These are phyloP conservation scores for Orientallactaga sibirica DNA, from an alignment of 2,797 vertebrate species.

Conservation along the genomic window DNA sequence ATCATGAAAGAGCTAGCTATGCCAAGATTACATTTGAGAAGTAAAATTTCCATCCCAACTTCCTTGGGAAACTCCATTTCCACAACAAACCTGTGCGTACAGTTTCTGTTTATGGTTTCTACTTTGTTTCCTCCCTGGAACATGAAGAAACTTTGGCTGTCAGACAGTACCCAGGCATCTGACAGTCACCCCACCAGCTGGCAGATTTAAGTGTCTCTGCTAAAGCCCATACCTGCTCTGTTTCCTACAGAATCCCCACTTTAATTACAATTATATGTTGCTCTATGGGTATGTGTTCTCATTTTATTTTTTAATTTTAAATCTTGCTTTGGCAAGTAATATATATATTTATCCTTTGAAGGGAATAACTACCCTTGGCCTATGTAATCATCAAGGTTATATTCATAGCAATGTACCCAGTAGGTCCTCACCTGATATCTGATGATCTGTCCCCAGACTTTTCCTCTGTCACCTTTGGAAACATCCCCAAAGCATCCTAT, in stretches of 20 bases:
- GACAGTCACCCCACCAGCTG: slow-evolving; percentile 68
- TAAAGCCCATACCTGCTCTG: slow-evolving; percentile 73
- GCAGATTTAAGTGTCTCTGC: slow-evolving; percentile 35
- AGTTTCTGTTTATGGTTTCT: slow-evolving; percentile 51
- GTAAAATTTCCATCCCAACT: neutral
- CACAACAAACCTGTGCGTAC: neutral
- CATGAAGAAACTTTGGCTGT: slow-evolving; percentile 27
- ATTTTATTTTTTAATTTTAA: slow-evolving; percentile 70
- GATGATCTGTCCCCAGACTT: neutral
- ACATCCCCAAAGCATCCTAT: neutral
- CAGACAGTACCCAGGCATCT: slow-evolving; percentile 41
- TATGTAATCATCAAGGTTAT: neutral
- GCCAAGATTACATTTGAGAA: neutral
- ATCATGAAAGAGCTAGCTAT: neutral
- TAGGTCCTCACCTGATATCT: neutral
- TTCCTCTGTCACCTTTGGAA: neutral
- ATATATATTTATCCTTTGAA: slow-evolving; percentile 34
- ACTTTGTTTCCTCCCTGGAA: slow-evolving; percentile 10
- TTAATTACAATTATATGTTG: slow-evolving; percentile 65
- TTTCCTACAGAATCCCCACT: slow-evolving; percentile 58
- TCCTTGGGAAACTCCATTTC: slow-evolving; percentile 28
- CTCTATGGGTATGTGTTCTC: slow-evolving; percentile 45
- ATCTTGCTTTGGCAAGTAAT: slow-evolving; percentile 58
- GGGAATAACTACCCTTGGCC: neutral
- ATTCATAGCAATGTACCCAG: neutral